Conservation (phyloP, 2,113 vertebrate species). For the Elephantulus edwardii region DNA sequence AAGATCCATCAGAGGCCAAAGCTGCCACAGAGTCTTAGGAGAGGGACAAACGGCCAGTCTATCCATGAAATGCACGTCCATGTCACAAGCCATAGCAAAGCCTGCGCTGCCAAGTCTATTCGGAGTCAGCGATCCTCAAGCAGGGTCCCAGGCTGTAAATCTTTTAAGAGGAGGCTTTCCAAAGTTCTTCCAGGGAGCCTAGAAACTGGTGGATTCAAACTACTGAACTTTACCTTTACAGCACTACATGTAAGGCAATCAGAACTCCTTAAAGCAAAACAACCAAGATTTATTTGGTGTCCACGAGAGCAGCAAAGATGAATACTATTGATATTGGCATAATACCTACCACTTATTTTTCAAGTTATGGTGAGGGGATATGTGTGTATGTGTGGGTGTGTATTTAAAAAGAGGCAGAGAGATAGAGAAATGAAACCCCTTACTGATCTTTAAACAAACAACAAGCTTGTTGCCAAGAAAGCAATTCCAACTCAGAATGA, state of each 20-base stretch:
- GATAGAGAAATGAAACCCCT: background rate
- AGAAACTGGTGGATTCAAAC: too few relatives aligned
- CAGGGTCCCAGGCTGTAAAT: too few relatives aligned
- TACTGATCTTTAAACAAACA: background rate
- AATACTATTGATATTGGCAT: background rate
- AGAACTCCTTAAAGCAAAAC: too few relatives aligned
- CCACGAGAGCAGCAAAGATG: background rate
- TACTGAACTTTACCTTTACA: too few relatives aligned
- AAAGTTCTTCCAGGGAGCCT: too few relatives aligned
- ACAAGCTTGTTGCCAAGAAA: background rate
- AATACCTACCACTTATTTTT: background rate
- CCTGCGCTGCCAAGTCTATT: too few relatives aligned
- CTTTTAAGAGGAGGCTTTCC: too few relatives aligned
- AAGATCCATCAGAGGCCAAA: background rate
- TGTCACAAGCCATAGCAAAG: background rate
- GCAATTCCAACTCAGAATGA: background rate
- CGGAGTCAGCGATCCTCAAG: too few relatives aligned
- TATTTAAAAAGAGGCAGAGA: background rate
- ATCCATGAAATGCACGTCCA: background rate
- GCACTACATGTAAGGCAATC: too few relatives aligned
- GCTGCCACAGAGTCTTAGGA: background rate
- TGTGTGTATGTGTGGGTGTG: background rate
- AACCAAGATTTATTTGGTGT: background rate
- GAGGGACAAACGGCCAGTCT: background rate
- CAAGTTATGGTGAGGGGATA: background rate